Percentiles rank a stretch among this genome's conserved stretches.
Evolutionary conservation across 2,888 invertebrate genomes (phyloP).

Genomic region (Drosophila tripunctata): DNA sequence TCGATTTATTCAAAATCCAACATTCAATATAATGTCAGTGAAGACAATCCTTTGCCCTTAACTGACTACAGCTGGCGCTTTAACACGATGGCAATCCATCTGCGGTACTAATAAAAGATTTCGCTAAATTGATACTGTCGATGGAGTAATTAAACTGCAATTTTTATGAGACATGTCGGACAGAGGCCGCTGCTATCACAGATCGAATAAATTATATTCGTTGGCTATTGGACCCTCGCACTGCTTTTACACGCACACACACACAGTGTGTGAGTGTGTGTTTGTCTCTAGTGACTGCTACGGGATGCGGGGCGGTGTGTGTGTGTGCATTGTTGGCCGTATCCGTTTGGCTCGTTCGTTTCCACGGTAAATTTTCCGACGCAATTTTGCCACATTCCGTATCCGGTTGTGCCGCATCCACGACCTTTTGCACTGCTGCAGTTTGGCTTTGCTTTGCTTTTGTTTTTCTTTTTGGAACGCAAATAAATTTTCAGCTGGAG

Average conservation of each 20-base stretch:
- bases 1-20: neutral
- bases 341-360: conserved; percentile 43
- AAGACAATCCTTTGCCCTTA: conserved; percentile 51
- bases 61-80: conserved; percentile 76
- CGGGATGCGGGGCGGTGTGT: conserved; percentile 20
- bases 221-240: conserved; percentile 48
- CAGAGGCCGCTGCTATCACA: conserved; percentile 82
- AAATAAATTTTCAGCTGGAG: conserved; percentile 43
- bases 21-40: neutral
- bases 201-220: conserved; percentile 84
- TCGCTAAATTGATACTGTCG: conserved; percentile 83
- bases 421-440: conserved; percentile 3
- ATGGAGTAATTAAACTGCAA: conserved; percentile 84
- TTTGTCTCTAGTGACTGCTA: conserved; percentile 10
- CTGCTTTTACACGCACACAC: conserved; percentile 29
- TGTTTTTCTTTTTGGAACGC: conserved; percentile 41
- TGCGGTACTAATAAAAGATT: conserved; percentile 81
- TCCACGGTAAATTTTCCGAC: conserved; percentile 71
- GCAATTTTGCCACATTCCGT: conserved; percentile 55
- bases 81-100: conserved; percentile 82
- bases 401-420: conserved; percentile 10
- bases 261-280: neutral
- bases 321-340: conserved; percentile 49
- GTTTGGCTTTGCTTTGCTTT: neutral
- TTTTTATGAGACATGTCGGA: conserved; percentile 84